phyloP scores from a whole-genome alignment of 2,797 vertebrate genomes.

The Eulemur albifrons region DNA sequence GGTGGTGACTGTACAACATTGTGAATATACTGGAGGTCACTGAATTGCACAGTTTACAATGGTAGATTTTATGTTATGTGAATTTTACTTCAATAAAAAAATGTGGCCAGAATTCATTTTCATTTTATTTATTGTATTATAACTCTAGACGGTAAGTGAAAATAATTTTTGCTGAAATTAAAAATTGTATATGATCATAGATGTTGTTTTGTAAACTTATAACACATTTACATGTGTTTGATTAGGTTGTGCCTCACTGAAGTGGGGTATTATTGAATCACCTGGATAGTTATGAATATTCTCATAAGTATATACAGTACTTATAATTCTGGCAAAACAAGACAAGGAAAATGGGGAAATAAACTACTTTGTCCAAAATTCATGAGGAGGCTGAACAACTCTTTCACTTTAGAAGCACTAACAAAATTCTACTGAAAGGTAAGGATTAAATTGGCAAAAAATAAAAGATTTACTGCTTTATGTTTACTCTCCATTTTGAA shows the following conservation, averaged over 20 bases:
- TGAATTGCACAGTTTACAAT: neutral
- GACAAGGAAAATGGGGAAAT: conserved; percentile 1
- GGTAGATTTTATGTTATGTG: neutral
- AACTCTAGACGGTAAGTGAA: conserved; percentile 37
- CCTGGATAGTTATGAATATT: neutral
- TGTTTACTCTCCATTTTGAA: neutral
- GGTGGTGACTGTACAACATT: neutral
- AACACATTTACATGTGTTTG: conserved; percentile 11
- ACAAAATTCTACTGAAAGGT: conserved; percentile 8
- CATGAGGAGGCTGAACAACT: neutral
- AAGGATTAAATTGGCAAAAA: neutral
- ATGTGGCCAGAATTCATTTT: neutral
- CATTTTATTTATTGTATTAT: conserved; percentile 41
- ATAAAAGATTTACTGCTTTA: neutral
- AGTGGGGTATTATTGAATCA: neutral
- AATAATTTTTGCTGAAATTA: conserved; percentile 17
- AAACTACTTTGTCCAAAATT: conserved; percentile 29
- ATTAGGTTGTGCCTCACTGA: neutral
- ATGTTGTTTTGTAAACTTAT: neutral
- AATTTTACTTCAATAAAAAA: conserved; percentile 29
- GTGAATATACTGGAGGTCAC: neutral
- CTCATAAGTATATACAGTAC: neutral
- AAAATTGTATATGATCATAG: neutral
- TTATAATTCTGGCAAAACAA: conserved; percentile 37
- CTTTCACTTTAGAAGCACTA: neutral